Percentiles rank a stretch among this genome's conserved stretches.
phyloP scores from a whole-genome alignment of 2,797 vertebrate genomes.

The Florisuga fusca region DNA sequence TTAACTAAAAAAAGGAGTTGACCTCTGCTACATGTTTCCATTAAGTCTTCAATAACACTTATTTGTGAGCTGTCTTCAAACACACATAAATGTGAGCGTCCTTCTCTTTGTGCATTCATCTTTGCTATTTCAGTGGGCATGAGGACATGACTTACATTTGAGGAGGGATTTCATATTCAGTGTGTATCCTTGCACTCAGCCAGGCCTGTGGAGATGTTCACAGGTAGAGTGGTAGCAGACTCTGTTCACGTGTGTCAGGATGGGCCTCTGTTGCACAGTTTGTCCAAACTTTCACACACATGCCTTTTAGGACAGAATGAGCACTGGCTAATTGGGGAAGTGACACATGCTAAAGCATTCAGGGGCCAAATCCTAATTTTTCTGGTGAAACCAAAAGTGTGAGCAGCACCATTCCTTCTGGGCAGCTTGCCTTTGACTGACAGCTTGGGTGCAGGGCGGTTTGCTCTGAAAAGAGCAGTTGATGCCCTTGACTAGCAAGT shows the following conservation, averaged over 20 bases:
- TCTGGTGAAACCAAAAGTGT: not conserved
- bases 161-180: not conserved
- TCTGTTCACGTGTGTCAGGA: not conserved
- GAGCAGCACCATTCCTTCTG: not conserved
- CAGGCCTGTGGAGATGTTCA: not conserved
- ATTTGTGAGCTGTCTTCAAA: not conserved
- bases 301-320: not conserved
- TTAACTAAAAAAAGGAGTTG: not conserved
- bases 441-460: not conserved
- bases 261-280: accelerated
- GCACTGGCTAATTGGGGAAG: not conserved
- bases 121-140: not conserved
- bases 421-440: not conserved
- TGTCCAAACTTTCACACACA: not conserved
- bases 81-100: not conserved
- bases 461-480: constrained; percentile 59
- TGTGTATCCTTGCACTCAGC: not conserved
- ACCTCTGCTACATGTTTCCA: not conserved
- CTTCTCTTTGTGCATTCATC: accelerated
- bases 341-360: not conserved
- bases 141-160: not conserved
- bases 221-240: not conserved
- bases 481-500: constrained; percentile 1
- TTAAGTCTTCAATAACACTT: not conserved
- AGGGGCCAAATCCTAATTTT: not conserved